Percentiles rank a stretch among this genome's conserved stretches.
phyloP scores from a whole-genome alignment of 2,113 vertebrate genomes.

The Ceyx cyanopectus region DNA sequence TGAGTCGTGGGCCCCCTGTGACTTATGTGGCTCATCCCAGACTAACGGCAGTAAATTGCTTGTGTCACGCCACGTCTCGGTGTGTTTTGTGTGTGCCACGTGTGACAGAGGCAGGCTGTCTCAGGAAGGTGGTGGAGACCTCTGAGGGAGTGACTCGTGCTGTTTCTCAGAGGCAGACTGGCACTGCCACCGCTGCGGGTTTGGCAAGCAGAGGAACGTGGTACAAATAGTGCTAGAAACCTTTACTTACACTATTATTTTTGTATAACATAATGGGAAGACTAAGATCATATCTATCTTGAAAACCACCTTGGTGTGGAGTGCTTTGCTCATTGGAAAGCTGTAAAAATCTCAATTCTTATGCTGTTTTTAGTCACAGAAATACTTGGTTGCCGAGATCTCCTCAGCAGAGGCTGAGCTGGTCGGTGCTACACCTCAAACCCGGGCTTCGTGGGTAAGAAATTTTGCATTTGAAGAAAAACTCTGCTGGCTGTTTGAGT shows the following conservation, averaged over 20 bases:
- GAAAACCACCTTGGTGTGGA: rapidly evolving
- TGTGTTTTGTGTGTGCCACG: neutral
- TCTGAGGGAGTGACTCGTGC: neutral
- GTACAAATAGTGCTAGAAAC: neutral
- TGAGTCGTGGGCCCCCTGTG: neutral
- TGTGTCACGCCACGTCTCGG: neutral
- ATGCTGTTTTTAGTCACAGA: neutral
- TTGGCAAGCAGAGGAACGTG: neutral
- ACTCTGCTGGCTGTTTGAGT: neutral
- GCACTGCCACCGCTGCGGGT: neutral
- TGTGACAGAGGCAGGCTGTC: constrained; percentile 43
- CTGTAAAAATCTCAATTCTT: neutral
- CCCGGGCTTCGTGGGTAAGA: neutral
- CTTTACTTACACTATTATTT: neutral
- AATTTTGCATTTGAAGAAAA: neutral
- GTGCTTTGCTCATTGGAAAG: neutral
- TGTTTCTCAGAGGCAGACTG: neutral
- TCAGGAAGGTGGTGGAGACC: constrained; percentile 6
- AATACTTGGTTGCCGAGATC: neutral
- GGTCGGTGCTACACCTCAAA: neutral
- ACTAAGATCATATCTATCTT: neutral
- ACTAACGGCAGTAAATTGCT: constrained; percentile 13
- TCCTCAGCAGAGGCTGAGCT: neutral
- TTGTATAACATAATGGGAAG: neutral
- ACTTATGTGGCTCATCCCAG: constrained; percentile 36